Evolutionary conservation across 2,113 vertebrate genomes (phyloP).

Genomic region (Empidonax alnorum): DNA sequence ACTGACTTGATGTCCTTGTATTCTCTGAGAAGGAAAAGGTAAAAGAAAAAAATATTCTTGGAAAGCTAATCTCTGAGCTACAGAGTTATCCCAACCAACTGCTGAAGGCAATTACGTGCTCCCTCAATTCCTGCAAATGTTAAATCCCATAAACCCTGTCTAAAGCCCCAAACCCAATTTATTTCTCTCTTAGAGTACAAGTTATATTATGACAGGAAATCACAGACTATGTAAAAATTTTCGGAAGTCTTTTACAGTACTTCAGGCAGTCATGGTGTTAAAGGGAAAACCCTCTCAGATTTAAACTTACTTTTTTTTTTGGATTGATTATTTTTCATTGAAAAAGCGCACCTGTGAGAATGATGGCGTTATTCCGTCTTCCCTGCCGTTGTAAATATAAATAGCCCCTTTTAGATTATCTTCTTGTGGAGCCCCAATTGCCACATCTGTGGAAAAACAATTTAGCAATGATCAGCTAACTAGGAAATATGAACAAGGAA

Average conservation of each 20-base stretch:
- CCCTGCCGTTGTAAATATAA: constrained; percentile 90
- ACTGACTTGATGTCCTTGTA: constrained; percentile 77
- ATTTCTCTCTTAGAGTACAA: not conserved
- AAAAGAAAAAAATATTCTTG: not conserved
- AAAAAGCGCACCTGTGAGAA: constrained; percentile 81
- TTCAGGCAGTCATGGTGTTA: not conserved
- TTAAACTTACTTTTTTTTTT: not conserved
- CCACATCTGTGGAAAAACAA: constrained; percentile 79
- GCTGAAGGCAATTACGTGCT: not conserved
- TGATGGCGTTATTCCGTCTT: constrained; percentile 75
- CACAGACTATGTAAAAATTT: not conserved
- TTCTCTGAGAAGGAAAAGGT: constrained; percentile 74
- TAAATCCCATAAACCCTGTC: not conserved
- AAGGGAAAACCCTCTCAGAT: not conserved
- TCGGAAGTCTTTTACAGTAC: not conserved
- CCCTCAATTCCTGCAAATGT: not conserved
- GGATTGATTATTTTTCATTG: not conserved
- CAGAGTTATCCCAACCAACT: not conserved
- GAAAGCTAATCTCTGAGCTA: not conserved
- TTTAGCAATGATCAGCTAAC: not conserved
- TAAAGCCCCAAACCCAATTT: not conserved
- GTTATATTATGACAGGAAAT: not conserved
- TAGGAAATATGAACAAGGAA: not conserved
- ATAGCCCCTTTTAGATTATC: constrained; percentile 80
- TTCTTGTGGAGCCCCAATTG: constrained; percentile 88